A percentile compares a stretch with the other conserved stretches of the same genome.
Evolutionary conservation across 2,113 vertebrate genomes (phyloP).

Genomic region (Anas platyrhynchos): DNA sequence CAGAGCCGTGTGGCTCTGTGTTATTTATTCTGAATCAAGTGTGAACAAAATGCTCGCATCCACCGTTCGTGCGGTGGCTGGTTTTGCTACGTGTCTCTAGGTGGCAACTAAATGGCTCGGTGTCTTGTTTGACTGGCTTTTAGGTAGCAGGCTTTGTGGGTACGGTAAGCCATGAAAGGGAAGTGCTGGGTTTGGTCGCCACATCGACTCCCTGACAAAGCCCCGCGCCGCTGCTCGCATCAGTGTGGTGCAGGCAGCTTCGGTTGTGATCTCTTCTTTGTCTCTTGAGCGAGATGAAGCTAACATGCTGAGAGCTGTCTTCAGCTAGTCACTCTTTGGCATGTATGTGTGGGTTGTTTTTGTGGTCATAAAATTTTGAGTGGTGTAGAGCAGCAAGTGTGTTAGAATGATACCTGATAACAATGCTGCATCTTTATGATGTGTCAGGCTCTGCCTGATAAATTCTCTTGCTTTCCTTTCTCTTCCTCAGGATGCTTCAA

Average conservation of each 20-base stretch:
- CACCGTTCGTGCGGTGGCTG: constrained; percentile 4
- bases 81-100: constrained; percentile 27
- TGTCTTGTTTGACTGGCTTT: constrained; percentile 62
- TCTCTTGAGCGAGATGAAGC: constrained; percentile 59
- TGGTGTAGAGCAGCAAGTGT: constrained; percentile 54
- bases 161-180: not conserved
- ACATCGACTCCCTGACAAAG: constrained; percentile 50
- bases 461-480: constrained; percentile 53
- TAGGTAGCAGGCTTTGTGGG: constrained; percentile 37
- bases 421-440: constrained; percentile 65
- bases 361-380: constrained; percentile 70
- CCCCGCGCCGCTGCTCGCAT: constrained; percentile 11
- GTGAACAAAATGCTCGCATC: constrained; percentile 52
- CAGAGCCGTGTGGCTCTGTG: not conserved
- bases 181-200: not conserved
- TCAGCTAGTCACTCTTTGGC: constrained; percentile 57
- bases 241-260: constrained; percentile 48
- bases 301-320: constrained; percentile 72
- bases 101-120: constrained; percentile 12
- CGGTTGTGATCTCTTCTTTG: constrained; percentile 70
- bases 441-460: constrained; percentile 62
- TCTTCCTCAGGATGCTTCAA: constrained; percentile 54
- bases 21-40: constrained; percentile 57
- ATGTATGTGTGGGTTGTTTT: constrained; percentile 63
- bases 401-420: constrained; percentile 72